These are phyloP conservation scores for Thumatha senex DNA, from an alignment of 2,888 invertebrate genomes.

Conservation along the genomic window DNA sequence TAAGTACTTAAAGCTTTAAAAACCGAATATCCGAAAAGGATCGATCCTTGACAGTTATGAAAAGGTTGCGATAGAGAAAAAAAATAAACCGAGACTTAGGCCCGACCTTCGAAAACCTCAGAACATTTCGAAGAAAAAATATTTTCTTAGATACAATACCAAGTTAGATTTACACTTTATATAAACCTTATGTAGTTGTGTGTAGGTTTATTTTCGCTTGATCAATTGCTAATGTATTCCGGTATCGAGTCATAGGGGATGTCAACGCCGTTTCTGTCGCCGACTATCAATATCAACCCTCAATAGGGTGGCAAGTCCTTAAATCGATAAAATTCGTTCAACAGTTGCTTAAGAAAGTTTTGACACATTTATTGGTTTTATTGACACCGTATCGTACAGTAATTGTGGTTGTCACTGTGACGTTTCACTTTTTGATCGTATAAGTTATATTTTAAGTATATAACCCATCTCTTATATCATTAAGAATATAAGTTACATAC, in stretches of 20 bases:
- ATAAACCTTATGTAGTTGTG: constrained; percentile 23
- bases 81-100: constrained; percentile 56
- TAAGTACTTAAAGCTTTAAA: constrained; percentile 56
- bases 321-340: constrained; percentile 78
- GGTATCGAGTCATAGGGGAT: constrained; percentile 53
- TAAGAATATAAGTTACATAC: too few relatives aligned
- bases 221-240: constrained; percentile 22
- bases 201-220: constrained; percentile 34
- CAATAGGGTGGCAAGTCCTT: constrained; percentile 75
- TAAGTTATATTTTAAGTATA: not conserved
- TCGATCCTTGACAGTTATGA: constrained; percentile 75
- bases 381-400: constrained; percentile 65
- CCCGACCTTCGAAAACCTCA: constrained; percentile 64
- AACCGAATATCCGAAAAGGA: constrained; percentile 63
- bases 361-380: constrained; percentile 71
- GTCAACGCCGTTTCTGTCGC: constrained; percentile 66
- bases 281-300: constrained; percentile 78
- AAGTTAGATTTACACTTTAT: constrained; percentile 45
- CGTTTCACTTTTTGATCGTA: not conserved
- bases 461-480: too few relatives aligned
- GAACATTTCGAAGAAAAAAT: constrained; percentile 67
- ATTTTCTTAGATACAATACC: constrained; percentile 68
- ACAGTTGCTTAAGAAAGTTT: constrained; percentile 72
- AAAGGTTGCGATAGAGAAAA: constrained; percentile 65
- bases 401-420: constrained; percentile 14